Evolutionary conservation across 2,113 vertebrate species (phyloP).

Genomic region (Panthera tigris): DNA sequence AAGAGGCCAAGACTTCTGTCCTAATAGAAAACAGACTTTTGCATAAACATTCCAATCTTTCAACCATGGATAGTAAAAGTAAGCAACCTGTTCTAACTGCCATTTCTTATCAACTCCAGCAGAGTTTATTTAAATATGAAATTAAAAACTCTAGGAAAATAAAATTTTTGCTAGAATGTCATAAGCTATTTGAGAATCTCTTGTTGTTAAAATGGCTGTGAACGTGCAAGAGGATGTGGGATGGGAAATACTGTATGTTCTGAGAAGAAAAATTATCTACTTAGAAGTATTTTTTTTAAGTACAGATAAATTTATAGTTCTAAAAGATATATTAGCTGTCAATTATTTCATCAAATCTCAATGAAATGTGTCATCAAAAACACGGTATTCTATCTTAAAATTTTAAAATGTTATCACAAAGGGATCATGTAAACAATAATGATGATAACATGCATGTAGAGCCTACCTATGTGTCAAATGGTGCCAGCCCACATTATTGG

Average conservation of each 20-base stretch:
- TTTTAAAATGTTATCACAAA: neutral
- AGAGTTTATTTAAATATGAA: constrained; percentile 13
- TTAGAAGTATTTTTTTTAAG: neutral
- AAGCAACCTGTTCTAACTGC: neutral
- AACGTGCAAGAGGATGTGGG: neutral
- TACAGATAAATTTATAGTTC: neutral
- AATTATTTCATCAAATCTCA: neutral
- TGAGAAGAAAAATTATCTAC: neutral
- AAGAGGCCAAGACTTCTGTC: neutral
- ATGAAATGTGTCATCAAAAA: neutral
- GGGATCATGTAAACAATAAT: neutral
- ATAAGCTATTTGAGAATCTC: constrained; percentile 77
- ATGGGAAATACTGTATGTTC: neutral
- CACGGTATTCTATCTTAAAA: neutral
- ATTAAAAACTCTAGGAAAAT: constrained; percentile 57
- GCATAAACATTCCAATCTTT: neutral
- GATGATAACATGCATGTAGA: neutral
- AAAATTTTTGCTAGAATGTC: constrained; percentile 29
- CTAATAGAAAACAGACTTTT: neutral
- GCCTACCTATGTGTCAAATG: neutral
- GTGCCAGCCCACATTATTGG: neutral
- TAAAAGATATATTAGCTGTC: neutral
- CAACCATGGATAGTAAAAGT: neutral
- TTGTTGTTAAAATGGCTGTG: constrained; percentile 55
- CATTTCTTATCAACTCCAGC: neutral